phyloP scores from a whole-genome alignment of 1,140 invertebrate species.

The Sweltsa coloradensis region DNA sequence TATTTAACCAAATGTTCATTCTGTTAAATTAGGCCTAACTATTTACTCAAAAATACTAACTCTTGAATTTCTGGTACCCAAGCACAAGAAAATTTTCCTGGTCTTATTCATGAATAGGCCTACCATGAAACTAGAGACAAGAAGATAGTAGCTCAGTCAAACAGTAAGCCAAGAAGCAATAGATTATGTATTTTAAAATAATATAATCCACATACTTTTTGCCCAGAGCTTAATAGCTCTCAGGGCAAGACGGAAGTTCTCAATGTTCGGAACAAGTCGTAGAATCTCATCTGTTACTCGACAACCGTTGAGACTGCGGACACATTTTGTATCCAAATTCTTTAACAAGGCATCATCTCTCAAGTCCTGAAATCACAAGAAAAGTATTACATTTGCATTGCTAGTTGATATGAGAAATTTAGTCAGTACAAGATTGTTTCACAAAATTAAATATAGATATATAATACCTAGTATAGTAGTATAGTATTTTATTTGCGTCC shows the following conservation, averaged over 20 bases:
- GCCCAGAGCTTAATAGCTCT: conserved; percentile 97
- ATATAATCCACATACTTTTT: conserved; percentile 86
- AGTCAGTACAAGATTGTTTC: not conserved
- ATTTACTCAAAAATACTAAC: too few species aligned
- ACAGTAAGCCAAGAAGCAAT: too few species aligned
- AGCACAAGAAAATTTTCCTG: too few species aligned
- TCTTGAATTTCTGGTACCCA: too few species aligned
- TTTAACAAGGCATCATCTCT: conserved; percentile 84
- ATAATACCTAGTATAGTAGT: not conserved
- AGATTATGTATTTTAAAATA: too few species aligned
- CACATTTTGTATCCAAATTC: conserved; percentile 93
- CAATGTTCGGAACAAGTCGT: conserved; percentile 85
- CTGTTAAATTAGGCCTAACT: too few species aligned
- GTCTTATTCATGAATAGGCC: too few species aligned
- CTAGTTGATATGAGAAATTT: not conserved
- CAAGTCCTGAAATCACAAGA: conserved; percentile 54
- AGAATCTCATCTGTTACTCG: conserved; percentile 98
- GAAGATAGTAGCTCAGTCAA: too few species aligned
- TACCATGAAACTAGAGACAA: too few species aligned
- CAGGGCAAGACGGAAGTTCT: conserved; percentile 86
- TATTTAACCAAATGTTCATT: too few species aligned
- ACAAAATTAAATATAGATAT: not conserved
- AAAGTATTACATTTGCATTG: too few species aligned
- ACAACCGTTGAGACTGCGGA: conserved; percentile 94
- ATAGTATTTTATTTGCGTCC: too few species aligned